Evolutionary conservation across 2,888 invertebrate genomes (phyloP).

Genomic region (Metellina segmentata): DNA sequence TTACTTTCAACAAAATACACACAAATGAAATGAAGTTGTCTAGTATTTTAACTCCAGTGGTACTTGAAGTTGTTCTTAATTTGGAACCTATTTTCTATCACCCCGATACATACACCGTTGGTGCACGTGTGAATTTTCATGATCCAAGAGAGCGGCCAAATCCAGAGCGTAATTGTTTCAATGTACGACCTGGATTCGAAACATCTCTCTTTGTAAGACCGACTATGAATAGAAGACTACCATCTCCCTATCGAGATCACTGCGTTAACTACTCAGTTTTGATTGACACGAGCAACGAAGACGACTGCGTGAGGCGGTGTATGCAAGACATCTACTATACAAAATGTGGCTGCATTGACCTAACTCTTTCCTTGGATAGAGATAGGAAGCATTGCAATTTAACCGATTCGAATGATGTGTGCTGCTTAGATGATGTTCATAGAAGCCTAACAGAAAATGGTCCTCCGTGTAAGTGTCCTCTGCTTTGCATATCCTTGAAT

Average conservation of each 20-base stretch:
- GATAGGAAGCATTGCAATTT: background rate
- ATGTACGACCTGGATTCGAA: constrained; percentile 9
- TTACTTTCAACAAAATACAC: constrained; percentile 32
- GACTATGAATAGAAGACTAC: background rate
- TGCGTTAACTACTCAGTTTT: background rate
- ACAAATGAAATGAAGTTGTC: too few species aligned
- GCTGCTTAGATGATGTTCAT: constrained; percentile 7
- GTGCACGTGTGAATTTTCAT: constrained; percentile 16
- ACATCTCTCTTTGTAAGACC: background rate
- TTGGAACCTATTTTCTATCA: background rate
- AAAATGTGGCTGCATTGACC: constrained; percentile 31
- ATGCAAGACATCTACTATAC: background rate
- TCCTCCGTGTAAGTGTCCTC: background rate
- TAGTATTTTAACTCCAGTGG: too few species aligned
- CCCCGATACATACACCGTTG: background rate
- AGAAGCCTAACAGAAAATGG: background rate
- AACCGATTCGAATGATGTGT: background rate
- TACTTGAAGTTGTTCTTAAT: background rate
- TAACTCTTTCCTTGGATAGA: background rate
- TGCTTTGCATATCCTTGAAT: background rate
- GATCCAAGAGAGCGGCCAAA: background rate
- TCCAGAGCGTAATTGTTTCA: constrained; percentile 11
- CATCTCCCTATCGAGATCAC: background rate
- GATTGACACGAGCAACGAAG: background rate
- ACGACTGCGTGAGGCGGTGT: constrained; percentile 6